Base-by-base conservation (phyloP, 1,140 invertebrate genomes). In the Leptopilina clavipes region DNA sequence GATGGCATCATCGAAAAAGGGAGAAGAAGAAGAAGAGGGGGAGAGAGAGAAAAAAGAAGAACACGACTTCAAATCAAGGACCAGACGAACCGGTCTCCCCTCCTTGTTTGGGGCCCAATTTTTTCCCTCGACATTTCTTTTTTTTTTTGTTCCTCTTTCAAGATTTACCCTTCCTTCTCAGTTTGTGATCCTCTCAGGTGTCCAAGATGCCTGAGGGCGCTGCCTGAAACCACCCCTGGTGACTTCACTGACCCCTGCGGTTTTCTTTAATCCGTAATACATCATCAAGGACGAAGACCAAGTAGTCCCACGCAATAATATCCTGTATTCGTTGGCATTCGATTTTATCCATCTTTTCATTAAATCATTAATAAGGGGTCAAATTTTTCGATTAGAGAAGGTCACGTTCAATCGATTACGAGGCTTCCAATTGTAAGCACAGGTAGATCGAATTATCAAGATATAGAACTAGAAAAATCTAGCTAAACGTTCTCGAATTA, bases 51-150 rank as follows among this genome's bases (percentile, higher is more conserved):
- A 18, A 54, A 54, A 74, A 54, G 25, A 45, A 72, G 75, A 19
- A 56, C 71, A 73, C 74, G 75, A 80, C 79, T 88, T 86, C 85
- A 86, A 89, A 89, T 89, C 86, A 88, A 89, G 85, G 85, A 88
- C 86, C 87, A 88, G 88, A 88, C 85, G 83, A 85, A 89, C 89
- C 89, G 89, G 89, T 90, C 87, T 87, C 78, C 81, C 78, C 83
- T 70, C 82, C 83, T 78, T 75, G 59, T 65, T 25, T 14, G 72
- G 72, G 14, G 52, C 19, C 56, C 74, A 59, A 54, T 72, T 77
- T 78, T 78, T 70, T 75, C 25, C 44, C 59, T 74, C 25, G 31
- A 52, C 44, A 6, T 79, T 79, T 76, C 80, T 71, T 48, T 22
- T 74, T 71, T 22, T 74, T 71, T 48, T 19, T 31, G 48, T 19